Evolutionary conservation across 2,888 invertebrate species (phyloP).

Genomic region (Orthonevra nobilis): DNA sequence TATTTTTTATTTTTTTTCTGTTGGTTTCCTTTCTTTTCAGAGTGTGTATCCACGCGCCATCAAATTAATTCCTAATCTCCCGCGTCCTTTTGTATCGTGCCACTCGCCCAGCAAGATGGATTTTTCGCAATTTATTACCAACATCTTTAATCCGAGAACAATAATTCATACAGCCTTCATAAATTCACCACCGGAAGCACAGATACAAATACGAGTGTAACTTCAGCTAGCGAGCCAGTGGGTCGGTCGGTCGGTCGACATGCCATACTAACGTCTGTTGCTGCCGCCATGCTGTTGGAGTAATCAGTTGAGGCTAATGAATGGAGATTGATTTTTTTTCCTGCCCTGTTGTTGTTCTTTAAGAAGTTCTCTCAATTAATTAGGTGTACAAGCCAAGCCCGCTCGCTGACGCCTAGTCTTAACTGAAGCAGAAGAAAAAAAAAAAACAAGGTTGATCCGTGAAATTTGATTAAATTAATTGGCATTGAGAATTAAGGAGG

Average conservation of each 20-base stretch:
- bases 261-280: conserved; percentile 6
- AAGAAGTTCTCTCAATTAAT: conserved; percentile 52
- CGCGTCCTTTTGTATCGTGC: conserved; percentile 12
- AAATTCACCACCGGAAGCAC: conserved; percentile 62
- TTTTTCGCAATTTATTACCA: conserved; percentile 67
- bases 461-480: conserved; percentile 67
- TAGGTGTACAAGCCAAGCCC: conserved; percentile 39
- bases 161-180: conserved; percentile 58
- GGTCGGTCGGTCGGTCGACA: not conserved
- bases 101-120: conserved; percentile 31
- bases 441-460: conserved; percentile 40
- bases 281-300: conserved; percentile 40
- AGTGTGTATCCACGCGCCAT: conserved; percentile 40
- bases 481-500: conserved; percentile 18
- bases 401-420: not conserved
- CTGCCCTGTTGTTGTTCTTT: not conserved
- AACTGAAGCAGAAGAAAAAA: not conserved
- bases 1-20: not conserved
- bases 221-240: not conserved
- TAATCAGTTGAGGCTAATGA: conserved; percentile 63
- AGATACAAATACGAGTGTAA: conserved; percentile 19
- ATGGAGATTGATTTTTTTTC: conserved; percentile 65
- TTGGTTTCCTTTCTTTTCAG: no score
- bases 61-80: conserved; percentile 51
- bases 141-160: conserved; percentile 60